Percentiles rank a stretch among this genome's conserved stretches.
Conservation (phyloP, 2,888 invertebrate species). For the Aleiodes leptofemur region DNA sequence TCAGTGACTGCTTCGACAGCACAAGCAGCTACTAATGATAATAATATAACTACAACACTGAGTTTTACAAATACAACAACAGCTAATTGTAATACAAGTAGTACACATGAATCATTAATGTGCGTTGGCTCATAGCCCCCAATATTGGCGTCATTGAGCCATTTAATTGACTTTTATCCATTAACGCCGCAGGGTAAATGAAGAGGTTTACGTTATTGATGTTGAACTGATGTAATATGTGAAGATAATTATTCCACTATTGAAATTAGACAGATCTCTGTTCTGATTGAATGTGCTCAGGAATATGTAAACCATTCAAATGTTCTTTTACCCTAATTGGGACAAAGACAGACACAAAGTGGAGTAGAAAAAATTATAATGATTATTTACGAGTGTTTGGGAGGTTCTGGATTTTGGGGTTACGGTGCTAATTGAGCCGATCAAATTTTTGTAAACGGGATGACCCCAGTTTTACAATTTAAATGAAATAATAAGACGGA, state of each 20-base stretch:
- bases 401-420: slow-evolving; percentile 1
- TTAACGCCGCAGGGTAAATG: slow-evolving; percentile 67
- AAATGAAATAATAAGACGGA: neutral
- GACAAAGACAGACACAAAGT: neutral
- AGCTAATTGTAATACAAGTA: slow-evolving; percentile 60
- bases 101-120: slow-evolving; percentile 73
- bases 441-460: slow-evolving; percentile 32
- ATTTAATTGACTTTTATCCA: slow-evolving; percentile 73
- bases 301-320: too few species aligned
- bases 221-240: too few species aligned
- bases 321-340: too few species aligned
- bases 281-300: too few species aligned
- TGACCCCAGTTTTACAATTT: slow-evolving; percentile 42
- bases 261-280: too few species aligned
- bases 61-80: slow-evolving; percentile 45
- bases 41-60: slow-evolving; percentile 1
- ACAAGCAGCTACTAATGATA: slow-evolving; percentile 48
- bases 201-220: slow-evolving; percentile 9
- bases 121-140: slow-evolving; percentile 75
- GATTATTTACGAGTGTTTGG: too few species aligned
- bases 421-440: slow-evolving; percentile 15
- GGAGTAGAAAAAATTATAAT: too few species aligned
- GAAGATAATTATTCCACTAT: too few species aligned
- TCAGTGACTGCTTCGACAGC: slow-evolving; percentile 57
- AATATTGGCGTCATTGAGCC: slow-evolving; percentile 72